Percentiles rank a stretch among this genome's conserved stretches.
phyloP scores from a whole-genome alignment of 2,113 vertebrate species.

The Verasper variegatus region DNA sequence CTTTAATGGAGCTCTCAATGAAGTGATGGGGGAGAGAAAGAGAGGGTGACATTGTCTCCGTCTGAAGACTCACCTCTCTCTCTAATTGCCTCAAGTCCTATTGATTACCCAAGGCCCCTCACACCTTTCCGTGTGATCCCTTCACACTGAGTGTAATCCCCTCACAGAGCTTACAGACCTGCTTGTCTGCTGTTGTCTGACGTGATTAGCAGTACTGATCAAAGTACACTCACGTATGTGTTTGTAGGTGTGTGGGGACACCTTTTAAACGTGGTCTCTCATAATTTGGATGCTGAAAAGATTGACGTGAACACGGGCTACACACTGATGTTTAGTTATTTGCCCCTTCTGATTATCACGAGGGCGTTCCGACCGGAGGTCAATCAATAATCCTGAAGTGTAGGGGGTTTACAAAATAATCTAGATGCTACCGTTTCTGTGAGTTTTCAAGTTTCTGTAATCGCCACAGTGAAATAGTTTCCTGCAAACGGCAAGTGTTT shows the following conservation, averaged over 20 bases:
- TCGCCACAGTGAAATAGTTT: too few species aligned
- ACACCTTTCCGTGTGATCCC: constrained; percentile 59
- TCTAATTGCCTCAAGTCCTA: constrained; percentile 70
- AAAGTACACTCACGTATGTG: constrained; percentile 3
- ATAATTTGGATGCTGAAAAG: not conserved
- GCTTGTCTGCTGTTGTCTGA: constrained; percentile 43
- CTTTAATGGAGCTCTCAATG: constrained; percentile 50
- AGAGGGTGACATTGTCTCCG: constrained; percentile 48
- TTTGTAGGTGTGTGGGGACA: constrained; percentile 1
- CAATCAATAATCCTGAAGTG: too few species aligned
- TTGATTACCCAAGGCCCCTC: constrained; percentile 65
- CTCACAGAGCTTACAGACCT: constrained; percentile 38
- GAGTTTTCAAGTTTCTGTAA: too few species aligned
- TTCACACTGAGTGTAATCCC: constrained; percentile 62
- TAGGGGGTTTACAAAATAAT: too few species aligned
- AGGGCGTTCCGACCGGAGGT: too few species aligned
- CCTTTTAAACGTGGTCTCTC: not conserved
- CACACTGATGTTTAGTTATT: constrained; percentile 4
- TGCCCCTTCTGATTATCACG: too few species aligned
- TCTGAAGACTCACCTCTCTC: constrained; percentile 57
- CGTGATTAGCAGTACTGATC: constrained; percentile 66
- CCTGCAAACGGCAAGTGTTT: too few species aligned
- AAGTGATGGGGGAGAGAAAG: constrained; percentile 21
- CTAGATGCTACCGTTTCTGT: too few species aligned
- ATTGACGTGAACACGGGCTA: constrained; percentile 5